phyloP scores from a whole-genome alignment of 2,113 vertebrate genomes.

The Chionodraco myersi region DNA sequence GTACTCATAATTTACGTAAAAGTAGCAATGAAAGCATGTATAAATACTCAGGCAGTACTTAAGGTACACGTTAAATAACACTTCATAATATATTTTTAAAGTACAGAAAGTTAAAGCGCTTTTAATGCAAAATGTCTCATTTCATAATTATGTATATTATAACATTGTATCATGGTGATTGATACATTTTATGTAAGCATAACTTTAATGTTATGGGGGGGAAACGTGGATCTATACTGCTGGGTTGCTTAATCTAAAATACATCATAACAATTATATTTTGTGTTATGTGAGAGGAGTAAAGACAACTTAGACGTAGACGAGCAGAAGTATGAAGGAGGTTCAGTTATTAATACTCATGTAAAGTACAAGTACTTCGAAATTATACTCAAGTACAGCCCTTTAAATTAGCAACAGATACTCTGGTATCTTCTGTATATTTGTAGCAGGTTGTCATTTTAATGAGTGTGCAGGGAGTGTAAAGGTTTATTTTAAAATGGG shows the following conservation, averaged over 20 bases:
- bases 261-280: not conserved
- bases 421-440: not conserved
- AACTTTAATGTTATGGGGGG: not conserved
- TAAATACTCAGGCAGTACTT: not conserved
- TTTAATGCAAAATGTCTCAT: not conserved
- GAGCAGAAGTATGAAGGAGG: not conserved
- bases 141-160: not conserved
- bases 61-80: no score
- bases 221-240: not conserved
- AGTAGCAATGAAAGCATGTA: not conserved
- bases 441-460: slow-evolving; percentile 22
- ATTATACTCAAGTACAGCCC: not conserved
- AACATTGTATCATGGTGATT: not conserved
- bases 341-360: not conserved
- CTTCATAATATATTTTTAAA: not conserved
- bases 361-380: not conserved
- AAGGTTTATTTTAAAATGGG: slow-evolving; percentile 8
- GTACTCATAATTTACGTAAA: not conserved
- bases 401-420: not conserved
- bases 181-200: not conserved
- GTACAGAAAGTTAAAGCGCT: not conserved
- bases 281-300: not conserved
- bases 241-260: not conserved
- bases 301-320: not conserved
- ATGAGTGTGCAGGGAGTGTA: slow-evolving; percentile 26